Percentiles rank a stretch among this genome's conserved stretches.
Evolutionary conservation across 2,113 vertebrate species (phyloP).

Genomic region (Dasypus novemcinctus): DNA sequence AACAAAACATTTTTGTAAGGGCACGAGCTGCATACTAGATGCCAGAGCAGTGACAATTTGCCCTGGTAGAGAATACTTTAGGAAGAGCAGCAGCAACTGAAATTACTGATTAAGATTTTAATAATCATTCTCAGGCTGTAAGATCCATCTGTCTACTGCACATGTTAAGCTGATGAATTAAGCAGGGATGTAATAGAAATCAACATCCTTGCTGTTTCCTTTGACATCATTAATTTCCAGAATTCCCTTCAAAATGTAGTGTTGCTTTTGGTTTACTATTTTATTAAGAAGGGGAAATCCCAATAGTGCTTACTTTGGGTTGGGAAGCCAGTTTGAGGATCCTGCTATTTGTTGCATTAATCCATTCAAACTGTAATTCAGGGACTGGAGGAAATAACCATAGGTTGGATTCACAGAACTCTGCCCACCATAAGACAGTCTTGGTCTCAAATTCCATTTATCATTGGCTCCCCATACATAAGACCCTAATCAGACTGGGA

Average conservation of each 20-base stretch:
- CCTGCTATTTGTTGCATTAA: not conserved
- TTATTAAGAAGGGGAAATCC: not conserved
- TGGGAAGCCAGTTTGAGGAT: not conserved
- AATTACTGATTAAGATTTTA: not conserved
- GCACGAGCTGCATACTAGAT: not conserved
- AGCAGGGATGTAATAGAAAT: not conserved
- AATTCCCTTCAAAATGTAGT: conserved; percentile 16
- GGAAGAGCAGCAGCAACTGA: not conserved
- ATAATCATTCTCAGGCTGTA: not conserved
- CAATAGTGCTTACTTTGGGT: not conserved
- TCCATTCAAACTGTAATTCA: not conserved
- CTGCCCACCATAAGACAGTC: not conserved
- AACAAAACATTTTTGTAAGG: not conserved
- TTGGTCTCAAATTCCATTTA: not conserved
- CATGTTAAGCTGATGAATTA: not conserved
- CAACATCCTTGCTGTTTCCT: not conserved
- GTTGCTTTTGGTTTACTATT: not conserved
- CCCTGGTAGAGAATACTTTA: not conserved
- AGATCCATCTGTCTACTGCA: not conserved
- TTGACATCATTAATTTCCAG: not conserved
- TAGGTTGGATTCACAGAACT: not conserved
- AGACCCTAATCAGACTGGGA: not conserved
- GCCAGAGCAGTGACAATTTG: not conserved
- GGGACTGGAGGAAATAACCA: not conserved
- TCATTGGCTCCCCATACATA: not conserved